Conservation (phyloP, 2,113 vertebrate species). For the Danionella cerebrum region DNA sequence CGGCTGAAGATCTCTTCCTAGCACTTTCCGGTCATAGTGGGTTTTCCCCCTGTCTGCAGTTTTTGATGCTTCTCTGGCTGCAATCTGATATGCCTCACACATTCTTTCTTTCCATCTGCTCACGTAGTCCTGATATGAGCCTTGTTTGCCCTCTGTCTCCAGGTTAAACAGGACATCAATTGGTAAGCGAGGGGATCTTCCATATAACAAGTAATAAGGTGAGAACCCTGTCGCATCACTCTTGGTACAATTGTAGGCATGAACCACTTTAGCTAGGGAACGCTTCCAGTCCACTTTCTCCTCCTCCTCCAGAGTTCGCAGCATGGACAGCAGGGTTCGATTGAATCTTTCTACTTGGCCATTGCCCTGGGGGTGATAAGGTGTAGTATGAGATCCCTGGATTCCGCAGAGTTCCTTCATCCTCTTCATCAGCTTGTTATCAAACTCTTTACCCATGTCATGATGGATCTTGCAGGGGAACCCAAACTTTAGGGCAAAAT, state of each 20-base stretch:
- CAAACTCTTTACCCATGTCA: neutral
- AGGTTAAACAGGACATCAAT: too few relatives aligned
- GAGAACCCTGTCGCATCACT: too few relatives aligned
- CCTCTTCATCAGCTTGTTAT: neutral
- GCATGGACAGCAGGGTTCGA: neutral
- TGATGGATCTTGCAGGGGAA: too few relatives aligned
- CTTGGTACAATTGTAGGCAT: too few relatives aligned
- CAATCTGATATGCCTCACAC: conserved; percentile 8
- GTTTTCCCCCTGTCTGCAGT: conserved; percentile 5
- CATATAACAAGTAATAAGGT: too few relatives aligned
- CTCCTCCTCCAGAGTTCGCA: too few relatives aligned
- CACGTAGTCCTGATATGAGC: neutral
- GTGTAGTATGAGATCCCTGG: neutral
- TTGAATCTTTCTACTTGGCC: conserved; percentile 2
- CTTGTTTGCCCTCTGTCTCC: neutral
- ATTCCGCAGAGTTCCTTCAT: neutral
- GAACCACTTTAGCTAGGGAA: too few relatives aligned
- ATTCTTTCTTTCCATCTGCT: conserved; percentile 3
- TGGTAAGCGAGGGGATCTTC: too few relatives aligned
- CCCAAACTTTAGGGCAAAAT: too few relatives aligned
- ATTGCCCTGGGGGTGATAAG: neutral
- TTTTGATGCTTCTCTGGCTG: neutral
- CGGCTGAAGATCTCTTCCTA: neutral
- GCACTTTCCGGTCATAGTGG: conserved; percentile 5
- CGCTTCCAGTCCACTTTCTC: too few relatives aligned